phyloP scores from a whole-genome alignment of 2,797 vertebrate genomes.

The Zenarchopterus dispar region DNA sequence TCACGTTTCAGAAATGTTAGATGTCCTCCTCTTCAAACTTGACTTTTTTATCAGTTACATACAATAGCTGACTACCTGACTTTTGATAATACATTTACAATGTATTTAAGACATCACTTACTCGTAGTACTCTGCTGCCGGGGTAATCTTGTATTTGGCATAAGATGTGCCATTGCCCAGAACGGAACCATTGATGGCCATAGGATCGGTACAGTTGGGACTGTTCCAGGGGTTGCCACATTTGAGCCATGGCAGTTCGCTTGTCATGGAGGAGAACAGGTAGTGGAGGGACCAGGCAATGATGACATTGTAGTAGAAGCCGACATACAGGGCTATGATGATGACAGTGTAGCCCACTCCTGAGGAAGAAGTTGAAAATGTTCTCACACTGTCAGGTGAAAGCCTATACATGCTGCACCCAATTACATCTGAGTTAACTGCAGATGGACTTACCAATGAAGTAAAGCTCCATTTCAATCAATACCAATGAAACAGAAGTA shows the following conservation, averaged over 20 bases:
- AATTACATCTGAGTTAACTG: neutral
- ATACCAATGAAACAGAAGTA: neutral
- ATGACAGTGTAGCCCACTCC: slow-evolving; percentile 98
- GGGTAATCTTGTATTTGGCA: slow-evolving; percentile 94
- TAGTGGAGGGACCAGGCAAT: slow-evolving; percentile 99
- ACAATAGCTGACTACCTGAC: neutral
- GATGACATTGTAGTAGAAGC: slow-evolving; percentile 99
- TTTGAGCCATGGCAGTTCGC: slow-evolving; percentile 90
- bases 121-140: slow-evolving; percentile 97
- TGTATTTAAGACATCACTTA: slow-evolving; percentile 81
- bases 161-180: slow-evolving; percentile 88
- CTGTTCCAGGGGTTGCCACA: slow-evolving; percentile 95
- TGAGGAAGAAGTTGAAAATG: slow-evolving; percentile 52
- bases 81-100: neutral
- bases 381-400: neutral
- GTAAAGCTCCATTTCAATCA: neutral
- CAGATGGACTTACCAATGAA: neutral
- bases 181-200: slow-evolving; percentile 83
- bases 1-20: too few relatives aligned
- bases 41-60: too few relatives aligned
- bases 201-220: slow-evolving; percentile 89
- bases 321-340: slow-evolving; percentile 97
- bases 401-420: too few relatives aligned
- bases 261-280: slow-evolving; percentile 93
- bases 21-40: too few relatives aligned